Conservation (phyloP, 2,888 invertebrate genomes). For the Criorhina ranunculi region DNA sequence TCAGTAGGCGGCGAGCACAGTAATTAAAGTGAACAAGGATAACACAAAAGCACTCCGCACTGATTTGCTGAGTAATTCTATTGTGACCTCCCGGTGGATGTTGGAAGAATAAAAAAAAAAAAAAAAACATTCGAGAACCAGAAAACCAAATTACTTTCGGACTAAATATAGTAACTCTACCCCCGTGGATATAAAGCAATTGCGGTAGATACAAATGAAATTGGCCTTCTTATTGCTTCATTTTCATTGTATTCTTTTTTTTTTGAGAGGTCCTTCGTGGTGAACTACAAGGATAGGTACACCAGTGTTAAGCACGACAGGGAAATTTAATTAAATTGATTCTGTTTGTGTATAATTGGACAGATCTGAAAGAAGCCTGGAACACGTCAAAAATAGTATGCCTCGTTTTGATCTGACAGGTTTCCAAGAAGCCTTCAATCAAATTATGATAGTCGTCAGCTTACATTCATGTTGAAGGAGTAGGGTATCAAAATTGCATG, state of each 20-base stretch:
- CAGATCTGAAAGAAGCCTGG: neutral
- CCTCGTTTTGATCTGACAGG: too few relatives aligned
- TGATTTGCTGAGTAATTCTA: conserved; percentile 20
- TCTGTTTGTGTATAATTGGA: conserved; percentile 17
- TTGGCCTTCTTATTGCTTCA: conserved; percentile 20
- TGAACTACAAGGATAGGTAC: neutral
- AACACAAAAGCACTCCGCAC: conserved; percentile 34
- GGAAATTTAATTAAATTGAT: conserved; percentile 28
- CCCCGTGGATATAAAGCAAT: neutral
- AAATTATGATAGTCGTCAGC: too few relatives aligned
- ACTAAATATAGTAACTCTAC: neutral
- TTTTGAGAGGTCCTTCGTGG: neutral
- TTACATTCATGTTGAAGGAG: too few relatives aligned
- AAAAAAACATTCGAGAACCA: conserved; percentile 6
- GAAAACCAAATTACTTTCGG: conserved; percentile 51
- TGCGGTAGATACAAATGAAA: conserved; percentile 3
- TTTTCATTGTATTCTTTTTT: neutral
- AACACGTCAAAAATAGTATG: too few relatives aligned
- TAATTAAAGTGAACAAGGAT: conserved; percentile 60
- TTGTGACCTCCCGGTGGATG: conserved; percentile 1
- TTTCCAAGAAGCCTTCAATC: too few relatives aligned
- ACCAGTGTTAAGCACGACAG: neutral
- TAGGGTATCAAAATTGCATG: too few relatives aligned
- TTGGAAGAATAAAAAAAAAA: neutral
- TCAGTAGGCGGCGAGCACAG: conserved; percentile 32